Conservation (phyloP, 2,888 invertebrate genomes). For the Neuroscelio doddi region DNA sequence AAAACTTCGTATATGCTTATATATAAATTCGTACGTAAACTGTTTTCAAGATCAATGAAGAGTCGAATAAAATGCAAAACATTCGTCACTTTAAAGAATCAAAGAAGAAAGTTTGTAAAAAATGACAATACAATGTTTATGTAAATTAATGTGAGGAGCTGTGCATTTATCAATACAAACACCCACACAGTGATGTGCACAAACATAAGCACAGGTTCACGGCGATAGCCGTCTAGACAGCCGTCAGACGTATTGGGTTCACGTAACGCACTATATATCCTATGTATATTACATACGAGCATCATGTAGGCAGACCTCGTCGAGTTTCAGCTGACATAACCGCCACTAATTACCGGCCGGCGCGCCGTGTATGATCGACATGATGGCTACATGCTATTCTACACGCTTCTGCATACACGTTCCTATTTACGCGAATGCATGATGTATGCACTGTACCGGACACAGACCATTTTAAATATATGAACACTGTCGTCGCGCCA, state of each 20-base stretch:
- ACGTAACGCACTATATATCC: slow-evolving; percentile 62
- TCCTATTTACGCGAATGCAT: slow-evolving; percentile 29
- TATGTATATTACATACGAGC: slow-evolving; percentile 52
- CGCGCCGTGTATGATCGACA: slow-evolving; percentile 40
- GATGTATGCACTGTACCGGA: slow-evolving; percentile 10
- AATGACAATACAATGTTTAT: no score
- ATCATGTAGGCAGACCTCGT: slow-evolving; percentile 40
- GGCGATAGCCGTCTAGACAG: slow-evolving; percentile 64
- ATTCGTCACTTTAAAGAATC: no score
- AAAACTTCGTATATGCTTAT: no score
- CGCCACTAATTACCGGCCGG: slow-evolving; percentile 42
- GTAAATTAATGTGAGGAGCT: slow-evolving; percentile 35
- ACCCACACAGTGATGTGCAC: slow-evolving; percentile 35
- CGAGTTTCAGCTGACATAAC: slow-evolving; percentile 44
- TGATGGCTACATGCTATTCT: slow-evolving; percentile 30
- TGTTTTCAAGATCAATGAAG: no score
- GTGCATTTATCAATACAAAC: slow-evolving; percentile 44
- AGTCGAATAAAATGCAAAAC: no score
- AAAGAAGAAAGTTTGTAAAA: no score
- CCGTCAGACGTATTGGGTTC: slow-evolving; percentile 69
- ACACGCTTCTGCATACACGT: slow-evolving; percentile 15
- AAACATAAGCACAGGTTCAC: slow-evolving; percentile 43
- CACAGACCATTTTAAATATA: neutral
- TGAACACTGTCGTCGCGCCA: neutral
- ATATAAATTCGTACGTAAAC: no score